A percentile compares a stretch with the other conserved stretches of the same genome.
Evolutionary conservation across 2,113 vertebrate species (phyloP).

Genomic region (Neodon shergylaensis): DNA sequence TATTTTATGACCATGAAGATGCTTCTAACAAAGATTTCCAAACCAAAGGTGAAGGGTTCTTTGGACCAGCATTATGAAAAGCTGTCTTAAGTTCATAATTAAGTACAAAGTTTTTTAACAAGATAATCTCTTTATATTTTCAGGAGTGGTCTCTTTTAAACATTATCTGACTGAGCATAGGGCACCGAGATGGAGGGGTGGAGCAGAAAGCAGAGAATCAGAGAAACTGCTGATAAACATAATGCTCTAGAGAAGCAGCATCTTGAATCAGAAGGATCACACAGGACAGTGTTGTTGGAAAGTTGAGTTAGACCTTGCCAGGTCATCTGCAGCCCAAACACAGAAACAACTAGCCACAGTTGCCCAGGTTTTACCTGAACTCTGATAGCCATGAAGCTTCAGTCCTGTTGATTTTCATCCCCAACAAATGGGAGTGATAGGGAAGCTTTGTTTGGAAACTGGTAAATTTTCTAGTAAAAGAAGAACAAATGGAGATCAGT

Average conservation of each 20-base stretch:
- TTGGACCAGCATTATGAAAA: neutral
- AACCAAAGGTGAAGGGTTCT: neutral
- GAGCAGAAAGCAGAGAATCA: neutral
- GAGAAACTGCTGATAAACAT: neutral
- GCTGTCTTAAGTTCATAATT: neutral
- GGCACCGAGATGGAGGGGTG: neutral
- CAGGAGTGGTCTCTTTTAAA: neutral
- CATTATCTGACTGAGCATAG: neutral
- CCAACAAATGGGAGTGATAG: neutral
- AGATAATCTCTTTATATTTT: slow-evolving; percentile 1
- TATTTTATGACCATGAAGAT: neutral
- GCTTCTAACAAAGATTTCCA: neutral
- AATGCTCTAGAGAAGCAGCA: neutral
- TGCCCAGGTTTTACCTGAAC: neutral
- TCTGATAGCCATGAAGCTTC: neutral
- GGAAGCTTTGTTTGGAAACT: neutral
- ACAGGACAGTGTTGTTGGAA: neutral
- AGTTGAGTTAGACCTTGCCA: neutral
- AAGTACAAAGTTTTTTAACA: neutral
- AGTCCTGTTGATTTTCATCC: neutral
- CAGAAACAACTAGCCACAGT: neutral
- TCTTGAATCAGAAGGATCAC: neutral
- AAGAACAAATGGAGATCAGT: neutral
- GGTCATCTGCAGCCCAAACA: slow-evolving; percentile 4
- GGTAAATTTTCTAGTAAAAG: neutral